Evolutionary conservation across 2,888 invertebrate species (phyloP).

Genomic region (Tromatobia lineatoria): DNA sequence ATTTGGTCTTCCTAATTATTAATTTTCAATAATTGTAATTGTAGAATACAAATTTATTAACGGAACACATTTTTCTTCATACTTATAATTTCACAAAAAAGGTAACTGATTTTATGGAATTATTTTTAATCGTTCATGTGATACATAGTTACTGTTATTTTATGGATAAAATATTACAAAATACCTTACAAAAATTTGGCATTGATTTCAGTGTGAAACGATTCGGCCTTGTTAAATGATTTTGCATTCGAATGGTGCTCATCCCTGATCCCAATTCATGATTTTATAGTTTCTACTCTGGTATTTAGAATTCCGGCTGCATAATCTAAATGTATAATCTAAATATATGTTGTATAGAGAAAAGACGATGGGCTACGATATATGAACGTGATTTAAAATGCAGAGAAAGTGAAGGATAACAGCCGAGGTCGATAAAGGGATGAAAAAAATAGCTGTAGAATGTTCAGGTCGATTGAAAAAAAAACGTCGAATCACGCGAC

Average conservation of each 20-base stretch:
- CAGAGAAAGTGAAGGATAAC: slow-evolving; percentile 1
- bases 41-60: background rate
- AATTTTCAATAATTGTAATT: background rate
- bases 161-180: too few species aligned
- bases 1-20: too few species aligned
- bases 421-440: slow-evolving; percentile 19
- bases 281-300: background rate
- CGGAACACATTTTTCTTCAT: too few species aligned
- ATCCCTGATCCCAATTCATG: background rate
- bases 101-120: too few species aligned
- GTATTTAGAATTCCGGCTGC: background rate
- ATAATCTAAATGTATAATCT: background rate
- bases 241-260: too few species aligned
- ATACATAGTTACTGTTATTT: too few species aligned
- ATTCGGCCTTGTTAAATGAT: too few species aligned
- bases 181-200: too few species aligned
- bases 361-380: background rate
- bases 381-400: background rate
- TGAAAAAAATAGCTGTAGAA: slow-evolving; percentile 31
- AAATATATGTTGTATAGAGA: background rate
- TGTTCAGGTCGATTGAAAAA: slow-evolving; percentile 1
- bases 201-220: too few species aligned
- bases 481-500: background rate
- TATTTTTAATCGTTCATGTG: too few species aligned
- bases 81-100: too few species aligned